These are phyloP conservation scores for Brevimyrus niger DNA, from an alignment of 2,113 vertebrate genomes.

Conservation along the genomic window DNA sequence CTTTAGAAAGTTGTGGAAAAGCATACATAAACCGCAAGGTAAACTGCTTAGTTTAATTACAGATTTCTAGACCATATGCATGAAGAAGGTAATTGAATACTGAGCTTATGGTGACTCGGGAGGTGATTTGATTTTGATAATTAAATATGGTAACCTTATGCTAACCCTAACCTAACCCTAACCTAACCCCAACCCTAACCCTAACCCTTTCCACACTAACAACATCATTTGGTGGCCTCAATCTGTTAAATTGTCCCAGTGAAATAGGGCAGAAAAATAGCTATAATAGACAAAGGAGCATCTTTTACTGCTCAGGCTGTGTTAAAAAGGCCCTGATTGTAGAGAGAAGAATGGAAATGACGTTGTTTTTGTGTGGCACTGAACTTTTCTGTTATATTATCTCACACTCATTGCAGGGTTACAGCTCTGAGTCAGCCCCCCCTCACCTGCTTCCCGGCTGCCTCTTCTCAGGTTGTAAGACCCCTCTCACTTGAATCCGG, in stretches of 20 bases:
- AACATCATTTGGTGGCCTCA: background rate
- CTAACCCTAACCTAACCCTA: too few species aligned
- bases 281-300: background rate
- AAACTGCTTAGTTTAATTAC: background rate
- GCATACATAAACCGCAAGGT: background rate
- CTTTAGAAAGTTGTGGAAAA: background rate
- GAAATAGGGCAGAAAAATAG: background rate
- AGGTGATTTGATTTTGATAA: background rate
- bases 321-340: background rate
- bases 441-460: background rate
- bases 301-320: background rate
- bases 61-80: background rate
- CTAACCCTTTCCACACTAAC: background rate
- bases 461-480: background rate
- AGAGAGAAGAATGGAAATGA: background rate
- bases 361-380: background rate
- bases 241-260: background rate
- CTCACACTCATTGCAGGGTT: background rate
- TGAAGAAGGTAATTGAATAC: background rate
- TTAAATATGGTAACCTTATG: background rate
- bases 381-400: background rate
- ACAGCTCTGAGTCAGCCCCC: background rate
- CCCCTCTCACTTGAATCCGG: too few species aligned
- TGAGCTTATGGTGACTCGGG: background rate
- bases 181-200: too few species aligned